Base-by-base conservation (phyloP, 1,140 invertebrate species). In the Drosophila insularis region DNA sequence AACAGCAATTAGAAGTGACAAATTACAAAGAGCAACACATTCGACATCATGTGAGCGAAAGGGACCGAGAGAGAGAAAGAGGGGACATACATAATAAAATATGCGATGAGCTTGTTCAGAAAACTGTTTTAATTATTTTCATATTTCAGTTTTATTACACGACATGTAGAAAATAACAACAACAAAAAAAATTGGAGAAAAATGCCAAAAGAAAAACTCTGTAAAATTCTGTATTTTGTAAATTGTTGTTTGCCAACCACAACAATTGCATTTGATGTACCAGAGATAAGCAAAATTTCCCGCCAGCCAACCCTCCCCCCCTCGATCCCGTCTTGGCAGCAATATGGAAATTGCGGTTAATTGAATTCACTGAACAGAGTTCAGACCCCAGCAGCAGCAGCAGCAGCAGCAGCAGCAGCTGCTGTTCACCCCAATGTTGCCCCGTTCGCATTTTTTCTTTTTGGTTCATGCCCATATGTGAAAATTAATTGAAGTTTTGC, bases 401-500 rank as follows among this genome's bases (percentile, higher is more conserved):
- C 13, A 37, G 37, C 37, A 68, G 21, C 54, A 72, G 63, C 14
- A 37, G 37, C 37, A 68, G 23, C 54, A 73, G 64, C 66, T 71
- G 67, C 65, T 63, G 53, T 53, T 54, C 39, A 46, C 68, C 68
- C 54, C 63, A 11, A 62, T 63, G 58, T 50, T 50, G 7, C 43
- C 43, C 17, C 4, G 0, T 46, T 46, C 17, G 19, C 43, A 7
- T 50, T 13, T 32, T 35, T 60, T 21, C 23, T 14, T 53, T 43
- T 63, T 71, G 19, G 65, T 27, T 35, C 39, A n/a, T 17, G 13
- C 71, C 61, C 66, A 74, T 86, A 74, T 79, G 68, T 67, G 78
- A 76, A 71, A 86, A 86, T 86, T 89, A 87, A 86, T 86, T 87
- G 79, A 86, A 76, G 84, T 77, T 84, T 73, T 85, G 78, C 73